Conservation (phyloP, 2,888 invertebrate genomes). For the Apamea epomidion region DNA sequence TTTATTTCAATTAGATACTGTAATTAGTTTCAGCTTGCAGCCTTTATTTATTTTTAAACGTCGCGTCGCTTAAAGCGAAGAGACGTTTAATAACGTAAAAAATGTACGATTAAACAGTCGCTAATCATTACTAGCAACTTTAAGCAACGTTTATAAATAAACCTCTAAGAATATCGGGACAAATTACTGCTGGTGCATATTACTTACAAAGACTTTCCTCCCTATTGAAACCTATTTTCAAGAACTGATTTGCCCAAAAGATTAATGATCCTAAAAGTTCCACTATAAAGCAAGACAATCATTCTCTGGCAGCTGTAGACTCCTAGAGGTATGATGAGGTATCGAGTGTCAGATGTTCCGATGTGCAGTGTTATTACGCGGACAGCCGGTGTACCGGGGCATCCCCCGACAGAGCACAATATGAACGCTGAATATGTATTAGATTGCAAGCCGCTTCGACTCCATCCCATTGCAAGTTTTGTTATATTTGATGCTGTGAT, state of each 20-base stretch:
- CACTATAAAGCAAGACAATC: not conserved
- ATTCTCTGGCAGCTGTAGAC: slow-evolving; percentile 9
- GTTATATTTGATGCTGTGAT: slow-evolving; percentile 16
- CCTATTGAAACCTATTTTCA: not conserved
- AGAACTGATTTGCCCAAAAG: not conserved
- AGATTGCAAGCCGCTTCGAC: slow-evolving; percentile 36
- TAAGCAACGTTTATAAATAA: not conserved
- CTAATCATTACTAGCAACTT: not conserved
- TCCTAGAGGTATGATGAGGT: not conserved
- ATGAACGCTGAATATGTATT: slow-evolving; percentile 63
- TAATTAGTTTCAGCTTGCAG: not conserved
- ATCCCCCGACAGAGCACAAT: slow-evolving; percentile 35
- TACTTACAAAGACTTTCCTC: not conserved
- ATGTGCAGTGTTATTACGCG: slow-evolving; percentile 17
- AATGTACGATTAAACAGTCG: no score
- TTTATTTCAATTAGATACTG: not conserved
- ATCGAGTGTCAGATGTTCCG: slow-evolving; percentile 7
- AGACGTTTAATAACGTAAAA: not conserved
- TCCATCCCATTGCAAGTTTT: slow-evolving; percentile 40
- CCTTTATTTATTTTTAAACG: not conserved
- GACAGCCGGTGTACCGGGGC: slow-evolving; percentile 1
- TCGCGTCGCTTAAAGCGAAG: not conserved
- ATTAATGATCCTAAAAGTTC: not conserved
- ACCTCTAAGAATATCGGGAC: not conserved
- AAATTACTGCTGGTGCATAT: not conserved